Conservation (phyloP, 2,797 vertebrate genomes). For the Basileuterus tristriatus region DNA sequence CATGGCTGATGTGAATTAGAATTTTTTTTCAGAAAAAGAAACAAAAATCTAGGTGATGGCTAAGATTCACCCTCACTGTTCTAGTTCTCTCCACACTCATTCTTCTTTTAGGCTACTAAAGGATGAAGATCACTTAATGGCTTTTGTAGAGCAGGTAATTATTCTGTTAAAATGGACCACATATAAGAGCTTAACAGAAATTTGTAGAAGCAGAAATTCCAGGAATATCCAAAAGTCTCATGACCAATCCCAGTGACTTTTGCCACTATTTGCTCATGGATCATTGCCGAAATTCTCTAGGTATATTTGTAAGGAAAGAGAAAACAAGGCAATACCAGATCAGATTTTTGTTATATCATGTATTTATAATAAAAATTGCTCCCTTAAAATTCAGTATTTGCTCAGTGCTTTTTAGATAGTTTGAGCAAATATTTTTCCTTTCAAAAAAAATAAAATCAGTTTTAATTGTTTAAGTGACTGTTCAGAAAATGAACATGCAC, state of each 20-base stretch:
- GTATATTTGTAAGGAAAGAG: background rate
- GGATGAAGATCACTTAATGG: background rate
- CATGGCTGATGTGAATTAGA: background rate
- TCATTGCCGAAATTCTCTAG: background rate
- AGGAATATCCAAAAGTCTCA: background rate
- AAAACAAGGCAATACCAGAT: background rate
- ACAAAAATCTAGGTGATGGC: background rate
- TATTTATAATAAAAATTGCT: background rate
- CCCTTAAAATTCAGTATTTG: background rate
- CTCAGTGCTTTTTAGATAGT: background rate
- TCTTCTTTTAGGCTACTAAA: background rate
- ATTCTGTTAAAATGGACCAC: background rate
- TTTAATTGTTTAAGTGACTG: background rate
- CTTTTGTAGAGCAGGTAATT: background rate
- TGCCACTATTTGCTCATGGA: background rate
- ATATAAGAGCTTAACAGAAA: background rate
- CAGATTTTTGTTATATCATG: background rate
- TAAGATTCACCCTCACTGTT: background rate
- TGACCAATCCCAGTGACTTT: background rate
- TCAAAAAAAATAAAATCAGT: background rate
- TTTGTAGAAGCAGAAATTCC: background rate
- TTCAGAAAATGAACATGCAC: background rate
- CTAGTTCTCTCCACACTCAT: background rate
- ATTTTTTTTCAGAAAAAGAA: background rate
- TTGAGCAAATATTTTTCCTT: background rate